Evolutionary conservation across 2,888 invertebrate species (phyloP), one percentile per base, ranked within the genome.

Genomic region (Dryococelus australis): DNA sequence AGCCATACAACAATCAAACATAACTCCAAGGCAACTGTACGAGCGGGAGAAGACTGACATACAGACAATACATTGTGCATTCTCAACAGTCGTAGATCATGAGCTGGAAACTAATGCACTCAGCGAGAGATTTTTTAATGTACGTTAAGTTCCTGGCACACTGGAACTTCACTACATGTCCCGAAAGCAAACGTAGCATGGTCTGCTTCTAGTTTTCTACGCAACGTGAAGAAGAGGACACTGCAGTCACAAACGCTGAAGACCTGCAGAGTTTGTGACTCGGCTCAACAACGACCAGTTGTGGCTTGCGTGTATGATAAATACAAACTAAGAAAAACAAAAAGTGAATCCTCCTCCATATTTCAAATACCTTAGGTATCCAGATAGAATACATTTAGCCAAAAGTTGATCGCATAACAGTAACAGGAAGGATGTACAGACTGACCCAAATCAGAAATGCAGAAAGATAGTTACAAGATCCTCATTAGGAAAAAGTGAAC

Each of bases 151-250:
- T 47, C 16, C 79, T 79, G 79, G 79, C n/a, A 79, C 79, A 79
- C 27, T 24, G 27, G 20, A 79, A 79, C n/a, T 79, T 79, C 79
- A 79, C 79, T 79, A 6, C 27, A 27, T 79, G 9, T 1, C 79
- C 79, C 79, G 9, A 79, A 79, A 79, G 79, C 79, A 79, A 79
- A 79, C n/a, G n/a, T 12, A 79, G 27, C 9, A 79, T 65, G 78
- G 79, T 79, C 79, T 79, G 24, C n/a, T 79, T 79, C 16, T 79
- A 4, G 20, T 79, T 79, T 24, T 79, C 79, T 79, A 79, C n/a
- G 9, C 79, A 79, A 79, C 9, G n/a, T 79, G 20, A 79, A 79
- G 79, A 79, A 79, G 24, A 79, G 79, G 27, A 79, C 20, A 27
- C 27, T 79, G 79, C 26, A 8, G 79, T 24, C n/a, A 26, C 20